phyloP scores from a whole-genome alignment of 2,888 invertebrate species.

The Parelbella ahira region DNA sequence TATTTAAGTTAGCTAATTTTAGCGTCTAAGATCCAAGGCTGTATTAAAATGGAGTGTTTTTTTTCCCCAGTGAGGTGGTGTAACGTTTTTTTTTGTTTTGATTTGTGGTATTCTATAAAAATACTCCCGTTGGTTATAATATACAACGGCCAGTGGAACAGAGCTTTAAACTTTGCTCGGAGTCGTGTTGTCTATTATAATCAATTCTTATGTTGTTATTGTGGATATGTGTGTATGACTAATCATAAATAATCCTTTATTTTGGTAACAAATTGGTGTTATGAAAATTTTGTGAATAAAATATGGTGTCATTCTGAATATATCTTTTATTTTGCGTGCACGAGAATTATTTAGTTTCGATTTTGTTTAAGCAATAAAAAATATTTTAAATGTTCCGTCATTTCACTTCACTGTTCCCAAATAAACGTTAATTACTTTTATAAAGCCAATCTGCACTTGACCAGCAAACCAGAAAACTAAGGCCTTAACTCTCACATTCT shows the following conservation, averaged over 20 bases:
- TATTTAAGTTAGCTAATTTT: conserved; percentile 76
- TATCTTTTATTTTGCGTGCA: conserved; percentile 23
- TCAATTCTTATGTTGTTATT: conserved; percentile 63
- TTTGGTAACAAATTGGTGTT: conserved; percentile 79
- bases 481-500: no score
- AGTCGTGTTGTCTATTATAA: conserved; percentile 52
- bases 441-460: no score
- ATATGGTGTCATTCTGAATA: conserved; percentile 73
- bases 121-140: conserved; percentile 62
- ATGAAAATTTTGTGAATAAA: conserved; percentile 78
- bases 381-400: no score
- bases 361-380: no score
- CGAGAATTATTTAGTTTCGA: no score
- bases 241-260: conserved; percentile 75
- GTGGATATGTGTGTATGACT: conserved; percentile 72
- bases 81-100: conserved; percentile 45
- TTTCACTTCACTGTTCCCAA: no score
- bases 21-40: conserved; percentile 77
- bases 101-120: conserved; percentile 39
- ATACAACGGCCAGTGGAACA: conserved; percentile 40
- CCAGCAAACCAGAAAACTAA: no score
- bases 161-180: conserved; percentile 20
- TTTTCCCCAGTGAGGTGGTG: conserved; percentile 45
- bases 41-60: conserved; percentile 69
- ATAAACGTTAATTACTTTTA: no score